Evolutionary conservation across 2,888 invertebrate genomes (phyloP).

Genomic region (Aromia moschata): DNA sequence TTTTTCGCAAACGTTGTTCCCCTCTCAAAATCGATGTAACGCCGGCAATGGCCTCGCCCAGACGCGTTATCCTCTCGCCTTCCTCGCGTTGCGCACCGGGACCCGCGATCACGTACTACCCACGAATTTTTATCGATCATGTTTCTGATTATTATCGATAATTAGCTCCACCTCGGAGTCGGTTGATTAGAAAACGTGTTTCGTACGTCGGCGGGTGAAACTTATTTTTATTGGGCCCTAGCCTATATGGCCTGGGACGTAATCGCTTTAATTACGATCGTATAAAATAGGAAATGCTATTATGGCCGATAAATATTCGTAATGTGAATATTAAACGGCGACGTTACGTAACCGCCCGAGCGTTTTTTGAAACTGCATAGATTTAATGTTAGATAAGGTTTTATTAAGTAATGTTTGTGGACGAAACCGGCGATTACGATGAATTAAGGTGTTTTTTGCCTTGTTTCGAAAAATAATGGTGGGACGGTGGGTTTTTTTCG

Average conservation of each 20-base stretch:
- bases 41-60: neutral
- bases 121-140: conserved; percentile 51
- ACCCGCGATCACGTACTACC: conserved; percentile 22
- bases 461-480: too few species aligned
- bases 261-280: conserved; percentile 28
- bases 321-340: conserved; percentile 4
- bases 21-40: too few species aligned
- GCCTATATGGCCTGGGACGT: conserved; percentile 23
- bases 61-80: conserved; percentile 3
- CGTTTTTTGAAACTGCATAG: conserved; percentile 1
- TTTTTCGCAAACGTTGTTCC: too few species aligned
- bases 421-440: too few species aligned
- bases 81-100: conserved; percentile 14
- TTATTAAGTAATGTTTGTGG: neutral
- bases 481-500: too few species aligned
- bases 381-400: neutral
- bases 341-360: neutral
- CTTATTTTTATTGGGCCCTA: conserved; percentile 44
- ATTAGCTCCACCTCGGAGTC: conserved; percentile 52
- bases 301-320: conserved; percentile 3
- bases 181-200: conserved; percentile 53
- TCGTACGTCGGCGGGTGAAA: conserved; percentile 41
- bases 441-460: too few species aligned
- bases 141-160: conserved; percentile 55
- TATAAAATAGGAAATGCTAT: conserved; percentile 15